Percentiles rank a stretch among this genome's conserved stretches.
Evolutionary conservation across 2,797 vertebrate species (phyloP).

Genomic region (Amphiprion clarkii): DNA sequence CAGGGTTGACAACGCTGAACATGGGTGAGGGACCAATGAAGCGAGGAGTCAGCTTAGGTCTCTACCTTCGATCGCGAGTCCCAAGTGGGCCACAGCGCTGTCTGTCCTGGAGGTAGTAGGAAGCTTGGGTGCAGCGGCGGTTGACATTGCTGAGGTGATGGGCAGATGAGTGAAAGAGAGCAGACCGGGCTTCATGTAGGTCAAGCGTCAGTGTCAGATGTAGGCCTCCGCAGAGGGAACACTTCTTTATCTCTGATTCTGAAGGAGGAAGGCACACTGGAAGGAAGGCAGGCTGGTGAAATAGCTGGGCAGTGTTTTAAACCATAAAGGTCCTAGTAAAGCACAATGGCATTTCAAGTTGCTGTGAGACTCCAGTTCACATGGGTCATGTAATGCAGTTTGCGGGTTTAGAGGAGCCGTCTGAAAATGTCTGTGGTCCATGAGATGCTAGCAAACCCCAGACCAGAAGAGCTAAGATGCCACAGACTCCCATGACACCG

Average conservation of each 20-base stretch:
- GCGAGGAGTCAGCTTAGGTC: background rate
- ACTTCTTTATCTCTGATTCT: background rate
- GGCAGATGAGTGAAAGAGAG: background rate
- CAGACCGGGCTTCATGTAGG: background rate
- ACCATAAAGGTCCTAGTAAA: background rate
- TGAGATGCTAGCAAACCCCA: too few species aligned
- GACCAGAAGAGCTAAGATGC: too few species aligned
- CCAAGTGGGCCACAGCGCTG: background rate
- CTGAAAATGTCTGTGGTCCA: too few species aligned
- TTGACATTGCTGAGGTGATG: conserved; percentile 8
- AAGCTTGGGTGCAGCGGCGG: background rate
- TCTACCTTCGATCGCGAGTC: background rate
- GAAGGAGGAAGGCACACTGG: background rate
- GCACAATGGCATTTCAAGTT: background rate
- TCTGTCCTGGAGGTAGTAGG: background rate
- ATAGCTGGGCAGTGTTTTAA: background rate
- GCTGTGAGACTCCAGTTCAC: background rate
- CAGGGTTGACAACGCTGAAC: background rate
- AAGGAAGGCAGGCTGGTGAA: background rate
- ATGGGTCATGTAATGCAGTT: background rate
- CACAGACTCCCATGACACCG: too few species aligned
- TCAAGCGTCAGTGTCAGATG: background rate
- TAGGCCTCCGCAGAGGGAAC: background rate
- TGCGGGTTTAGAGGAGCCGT: background rate
- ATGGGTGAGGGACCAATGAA: background rate